A percentile compares a stretch with the other conserved stretches of the same genome.
These are phyloP conservation scores for Druceiella hillmani DNA, from an alignment of 2,888 invertebrate species.

Conservation along the genomic window DNA sequence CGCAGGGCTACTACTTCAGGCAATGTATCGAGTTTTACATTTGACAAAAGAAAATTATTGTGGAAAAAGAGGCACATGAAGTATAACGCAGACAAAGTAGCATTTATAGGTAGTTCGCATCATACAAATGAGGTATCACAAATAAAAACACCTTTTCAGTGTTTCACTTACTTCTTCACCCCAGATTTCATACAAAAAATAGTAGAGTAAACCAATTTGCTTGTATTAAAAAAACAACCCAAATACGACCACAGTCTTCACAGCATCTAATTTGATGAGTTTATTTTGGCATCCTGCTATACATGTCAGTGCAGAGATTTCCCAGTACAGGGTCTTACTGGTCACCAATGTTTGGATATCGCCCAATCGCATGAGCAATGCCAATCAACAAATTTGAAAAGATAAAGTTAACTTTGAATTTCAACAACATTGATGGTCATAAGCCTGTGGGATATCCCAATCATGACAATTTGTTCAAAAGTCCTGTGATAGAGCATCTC, in stretches of 20 bases:
- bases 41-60: no score
- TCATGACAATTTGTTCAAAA: constrained; percentile 6
- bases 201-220: constrained; percentile 17
- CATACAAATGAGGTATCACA: no score
- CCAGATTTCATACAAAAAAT: constrained; percentile 11
- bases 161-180: no score
- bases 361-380: constrained; percentile 24
- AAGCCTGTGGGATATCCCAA: constrained; percentile 20
- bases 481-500: constrained; percentile 4
- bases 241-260: constrained; percentile 15
- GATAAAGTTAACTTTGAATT: constrained; percentile 24
- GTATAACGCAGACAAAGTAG: constrained; percentile 14
- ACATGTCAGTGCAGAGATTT: constrained; percentile 24
- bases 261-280: constrained; percentile 18
- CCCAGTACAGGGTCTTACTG: constrained; percentile 26
- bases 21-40: no score
- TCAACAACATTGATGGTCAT: constrained; percentile 26
- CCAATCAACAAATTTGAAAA: constrained; percentile 27
- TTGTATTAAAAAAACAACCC: constrained; percentile 18
- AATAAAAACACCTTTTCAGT: no score
- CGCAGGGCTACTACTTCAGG: no score
- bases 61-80: constrained; percentile 12
- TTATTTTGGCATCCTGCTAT: constrained; percentile 25
- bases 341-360: constrained; percentile 23
- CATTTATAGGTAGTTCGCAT: constrained; percentile 10